Evolutionary conservation across 2,113 vertebrate genomes (phyloP).

Genomic region (Stigmatopora nigra): DNA sequence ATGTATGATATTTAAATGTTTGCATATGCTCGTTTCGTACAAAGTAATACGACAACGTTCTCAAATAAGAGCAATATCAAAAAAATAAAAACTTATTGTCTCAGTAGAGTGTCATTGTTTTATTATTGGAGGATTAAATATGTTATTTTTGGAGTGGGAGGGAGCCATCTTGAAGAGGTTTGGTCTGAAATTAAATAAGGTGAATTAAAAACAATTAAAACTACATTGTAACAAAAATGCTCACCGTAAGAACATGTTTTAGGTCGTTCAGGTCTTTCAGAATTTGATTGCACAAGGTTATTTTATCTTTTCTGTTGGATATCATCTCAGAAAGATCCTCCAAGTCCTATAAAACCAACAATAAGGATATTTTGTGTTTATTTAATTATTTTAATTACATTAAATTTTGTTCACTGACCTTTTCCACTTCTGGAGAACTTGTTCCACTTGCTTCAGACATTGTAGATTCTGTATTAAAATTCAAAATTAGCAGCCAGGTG

Average conservation of each 20-base stretch:
- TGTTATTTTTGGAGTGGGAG: conserved; percentile 6
- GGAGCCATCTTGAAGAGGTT: conserved; percentile 40
- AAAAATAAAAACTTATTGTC: conserved; percentile 85
- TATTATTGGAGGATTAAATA: conserved; percentile 17
- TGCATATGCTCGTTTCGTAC: conserved; percentile 94
- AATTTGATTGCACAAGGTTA: conserved; percentile 40
- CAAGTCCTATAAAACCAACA: conserved; percentile 2
- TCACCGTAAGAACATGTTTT: conserved; percentile 45
- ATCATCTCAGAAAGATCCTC: conserved; percentile 28
- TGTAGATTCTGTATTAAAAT: neutral
- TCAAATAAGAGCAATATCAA: conserved; percentile 97
- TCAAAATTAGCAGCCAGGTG: neutral
- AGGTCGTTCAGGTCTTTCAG: conserved; percentile 50
- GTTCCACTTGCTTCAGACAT: neutral
- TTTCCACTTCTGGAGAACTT: neutral
- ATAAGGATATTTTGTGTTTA: no score
- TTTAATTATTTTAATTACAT: no score
- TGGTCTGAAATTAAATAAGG: conserved; percentile 33
- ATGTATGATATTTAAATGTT: conserved; percentile 86
- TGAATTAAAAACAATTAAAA: neutral
- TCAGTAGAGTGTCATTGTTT: conserved; percentile 53
- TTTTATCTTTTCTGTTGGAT: conserved; percentile 20
- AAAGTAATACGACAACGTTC: conserved; percentile 85
- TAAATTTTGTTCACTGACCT: conserved; percentile 23
- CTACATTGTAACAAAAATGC: neutral